Percentiles rank a stretch among this genome's conserved stretches.
phyloP scores from a whole-genome alignment of 2,888 invertebrate genomes.

The Quadroppia sp. region DNA sequence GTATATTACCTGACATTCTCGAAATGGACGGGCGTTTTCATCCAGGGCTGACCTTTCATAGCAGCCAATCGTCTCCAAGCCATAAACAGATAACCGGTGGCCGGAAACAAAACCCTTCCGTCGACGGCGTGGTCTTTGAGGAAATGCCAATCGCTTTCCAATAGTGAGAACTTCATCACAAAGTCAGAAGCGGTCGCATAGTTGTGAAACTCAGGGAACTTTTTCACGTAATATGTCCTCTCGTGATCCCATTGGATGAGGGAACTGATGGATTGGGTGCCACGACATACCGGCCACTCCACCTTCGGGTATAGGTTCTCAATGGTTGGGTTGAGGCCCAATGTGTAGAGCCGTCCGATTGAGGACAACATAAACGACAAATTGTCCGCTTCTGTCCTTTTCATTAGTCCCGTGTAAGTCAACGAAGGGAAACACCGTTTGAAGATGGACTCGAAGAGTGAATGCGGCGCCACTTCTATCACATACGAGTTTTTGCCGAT shows the following conservation, averaged over 20 bases:
- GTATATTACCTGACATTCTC: conserved; percentile 60
- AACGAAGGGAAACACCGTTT: conserved; percentile 72
- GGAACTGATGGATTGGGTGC: conserved; percentile 83
- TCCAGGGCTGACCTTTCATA: conserved; percentile 57
- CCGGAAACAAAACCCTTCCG: conserved; percentile 58
- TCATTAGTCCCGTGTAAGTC: conserved; percentile 77
- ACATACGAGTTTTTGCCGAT: conserved; percentile 82
- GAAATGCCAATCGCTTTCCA: conserved; percentile 49
- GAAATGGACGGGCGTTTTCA: conserved; percentile 75
- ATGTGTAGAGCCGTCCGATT: conserved; percentile 52
- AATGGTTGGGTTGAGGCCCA: conserved; percentile 46
- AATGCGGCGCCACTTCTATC: conserved; percentile 92
- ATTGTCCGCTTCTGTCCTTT: conserved; percentile 60
- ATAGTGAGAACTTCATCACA: conserved; percentile 26
- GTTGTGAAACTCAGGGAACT: conserved; percentile 37
- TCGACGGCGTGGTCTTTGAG: conserved; percentile 56
- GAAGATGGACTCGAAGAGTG: conserved; percentile 86
- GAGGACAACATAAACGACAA: conserved; percentile 53
- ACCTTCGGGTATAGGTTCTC: conserved; percentile 53
- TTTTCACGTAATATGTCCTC: conserved; percentile 53
- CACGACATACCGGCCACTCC: conserved; percentile 77
- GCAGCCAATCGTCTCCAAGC: conserved; percentile 72
- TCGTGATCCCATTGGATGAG: conserved; percentile 85
- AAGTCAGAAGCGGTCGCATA: conserved; percentile 39
- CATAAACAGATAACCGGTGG: conserved; percentile 59